Conservation (phyloP, 2,888 invertebrate genomes). For the Gerris lacustris region DNA sequence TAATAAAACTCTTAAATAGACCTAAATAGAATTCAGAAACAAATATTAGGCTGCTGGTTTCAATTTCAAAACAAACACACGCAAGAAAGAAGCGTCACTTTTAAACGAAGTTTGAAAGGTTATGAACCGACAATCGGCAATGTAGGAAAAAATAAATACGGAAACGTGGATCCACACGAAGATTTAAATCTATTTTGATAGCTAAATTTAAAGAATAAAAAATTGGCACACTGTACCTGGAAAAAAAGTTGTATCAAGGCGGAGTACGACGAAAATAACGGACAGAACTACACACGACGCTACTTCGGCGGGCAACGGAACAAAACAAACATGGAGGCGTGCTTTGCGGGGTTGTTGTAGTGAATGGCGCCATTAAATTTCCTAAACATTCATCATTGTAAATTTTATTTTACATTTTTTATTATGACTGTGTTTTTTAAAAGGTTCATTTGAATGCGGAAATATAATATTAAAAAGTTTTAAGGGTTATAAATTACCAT, state of each 20-base stretch:
- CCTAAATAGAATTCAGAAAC: too few species aligned
- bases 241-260: neutral
- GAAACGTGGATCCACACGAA: neutral
- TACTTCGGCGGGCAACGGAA: constrained; percentile 2
- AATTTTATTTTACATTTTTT: too few species aligned
- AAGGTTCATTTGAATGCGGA: too few species aligned
- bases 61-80: neutral
- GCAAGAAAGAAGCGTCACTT: neutral
- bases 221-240: neutral
- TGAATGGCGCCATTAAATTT: neutral
- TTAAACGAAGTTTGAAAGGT: neutral
- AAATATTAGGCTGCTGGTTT: too few species aligned
- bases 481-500: too few species aligned
- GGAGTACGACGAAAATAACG: neutral
- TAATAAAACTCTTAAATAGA: too few species aligned
- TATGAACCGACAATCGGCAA: neutral
- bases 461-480: too few species aligned
- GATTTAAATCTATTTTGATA: neutral
- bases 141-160: neutral
- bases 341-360: neutral
- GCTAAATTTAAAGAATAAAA: neutral
- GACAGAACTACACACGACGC: neutral
- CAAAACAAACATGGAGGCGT: constrained; percentile 5
- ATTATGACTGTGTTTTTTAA: too few species aligned
- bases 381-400: too few species aligned